phyloP scores from a whole-genome alignment of 2,113 vertebrate genomes.

The Fukomys damarensis region DNA sequence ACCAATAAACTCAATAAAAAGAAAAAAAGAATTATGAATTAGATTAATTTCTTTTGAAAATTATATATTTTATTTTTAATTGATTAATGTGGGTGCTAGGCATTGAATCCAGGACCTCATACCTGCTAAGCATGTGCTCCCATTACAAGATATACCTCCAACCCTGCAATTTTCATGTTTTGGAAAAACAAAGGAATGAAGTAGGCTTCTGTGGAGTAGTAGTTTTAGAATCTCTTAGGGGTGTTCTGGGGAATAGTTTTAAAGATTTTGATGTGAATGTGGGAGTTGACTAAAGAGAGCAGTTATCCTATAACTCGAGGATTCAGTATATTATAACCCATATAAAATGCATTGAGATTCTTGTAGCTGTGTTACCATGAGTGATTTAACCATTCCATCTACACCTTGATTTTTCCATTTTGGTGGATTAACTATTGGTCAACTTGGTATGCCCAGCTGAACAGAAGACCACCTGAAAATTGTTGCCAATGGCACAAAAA shows the following conservation, averaged over 20 bases:
- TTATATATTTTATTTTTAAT: background rate
- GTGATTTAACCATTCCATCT: background rate
- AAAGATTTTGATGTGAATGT: conserved; percentile 8
- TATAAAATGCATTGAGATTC: background rate
- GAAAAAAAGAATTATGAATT: conserved; percentile 56
- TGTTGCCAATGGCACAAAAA: no score
- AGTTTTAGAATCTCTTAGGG: conserved; percentile 21
- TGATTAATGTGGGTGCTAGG: background rate
- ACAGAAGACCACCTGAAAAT: no score
- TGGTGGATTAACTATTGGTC: no score
- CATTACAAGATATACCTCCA: background rate
- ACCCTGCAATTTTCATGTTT: background rate
- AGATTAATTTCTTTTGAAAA: background rate
- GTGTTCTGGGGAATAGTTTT: background rate
- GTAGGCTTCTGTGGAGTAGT: background rate
- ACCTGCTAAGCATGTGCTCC: background rate
- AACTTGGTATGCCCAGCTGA: no score
- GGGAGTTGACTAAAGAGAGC: background rate
- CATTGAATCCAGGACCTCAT: background rate
- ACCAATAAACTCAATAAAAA: no score
- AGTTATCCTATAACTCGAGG: background rate
- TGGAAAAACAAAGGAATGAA: conserved; percentile 22
- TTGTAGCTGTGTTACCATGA: background rate
- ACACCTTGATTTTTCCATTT: background rate
- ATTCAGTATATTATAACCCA: background rate